Evolutionary conservation across 2,888 invertebrate genomes (phyloP).

Genomic region (Cheilosia urbana): DNA sequence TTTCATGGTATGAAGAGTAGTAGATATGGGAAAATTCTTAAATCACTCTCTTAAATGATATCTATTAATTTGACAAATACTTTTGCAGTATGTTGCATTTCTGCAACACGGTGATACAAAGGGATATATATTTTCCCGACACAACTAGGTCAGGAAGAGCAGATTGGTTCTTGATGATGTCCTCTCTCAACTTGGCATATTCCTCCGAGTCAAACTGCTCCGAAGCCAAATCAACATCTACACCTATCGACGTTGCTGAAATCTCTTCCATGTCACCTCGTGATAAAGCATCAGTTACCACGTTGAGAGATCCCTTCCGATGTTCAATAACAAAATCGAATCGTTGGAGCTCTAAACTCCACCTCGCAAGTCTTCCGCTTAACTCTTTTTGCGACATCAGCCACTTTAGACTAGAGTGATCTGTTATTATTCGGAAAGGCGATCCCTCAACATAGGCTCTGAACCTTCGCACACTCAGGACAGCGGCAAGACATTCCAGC

Average conservation of each 20-base stretch:
- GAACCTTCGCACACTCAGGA: neutral
- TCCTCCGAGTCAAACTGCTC: neutral
- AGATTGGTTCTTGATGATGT: neutral
- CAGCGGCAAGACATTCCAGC: no score
- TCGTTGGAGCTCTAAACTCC: neutral
- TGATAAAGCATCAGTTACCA: constrained; percentile 1
- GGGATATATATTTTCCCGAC: neutral
- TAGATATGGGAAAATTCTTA: no score
- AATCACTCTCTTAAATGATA: no score
- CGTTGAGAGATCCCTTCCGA: constrained; percentile 5
- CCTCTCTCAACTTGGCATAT: neutral
- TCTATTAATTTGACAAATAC: no score
- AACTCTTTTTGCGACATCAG: no score
- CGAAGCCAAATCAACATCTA: neutral
- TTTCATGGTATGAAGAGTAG: no score
- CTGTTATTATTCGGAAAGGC: no score
- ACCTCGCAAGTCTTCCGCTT: no score
- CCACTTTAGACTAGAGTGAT: no score
- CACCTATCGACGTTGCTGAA: neutral
- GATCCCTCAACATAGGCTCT: no score
- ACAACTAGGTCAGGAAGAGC: neutral
- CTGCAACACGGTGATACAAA: no score
- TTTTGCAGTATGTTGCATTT: no score
- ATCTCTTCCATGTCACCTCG: neutral
- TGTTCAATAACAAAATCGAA: neutral